Evolutionary conservation across 2,888 invertebrate genomes (phyloP).

Genomic region (Prenolepis imparis): DNA sequence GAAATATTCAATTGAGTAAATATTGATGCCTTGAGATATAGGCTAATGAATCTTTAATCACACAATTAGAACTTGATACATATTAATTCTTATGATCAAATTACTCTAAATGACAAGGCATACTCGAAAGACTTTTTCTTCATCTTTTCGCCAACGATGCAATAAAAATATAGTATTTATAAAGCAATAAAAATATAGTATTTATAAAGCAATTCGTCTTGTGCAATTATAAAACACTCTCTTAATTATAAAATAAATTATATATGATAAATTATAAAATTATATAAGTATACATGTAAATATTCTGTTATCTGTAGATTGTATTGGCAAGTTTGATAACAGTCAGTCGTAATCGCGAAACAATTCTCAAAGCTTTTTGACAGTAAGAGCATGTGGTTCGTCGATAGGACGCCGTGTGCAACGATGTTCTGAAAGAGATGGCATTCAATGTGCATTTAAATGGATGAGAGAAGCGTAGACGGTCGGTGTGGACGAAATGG

Average conservation of each 20-base stretch:
- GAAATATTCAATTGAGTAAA: too few species aligned
- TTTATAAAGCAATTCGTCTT: too few species aligned
- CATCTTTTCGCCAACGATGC: too few species aligned
- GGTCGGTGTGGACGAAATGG: constrained; percentile 22
- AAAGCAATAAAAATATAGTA: too few species aligned
- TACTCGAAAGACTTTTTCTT: too few species aligned
- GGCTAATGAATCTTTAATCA: too few species aligned
- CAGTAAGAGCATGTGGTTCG: constrained; percentile 34
- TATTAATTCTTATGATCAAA: too few species aligned
- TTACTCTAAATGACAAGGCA: too few species aligned
- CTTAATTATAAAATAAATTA: neutral
- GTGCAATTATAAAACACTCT: too few species aligned
- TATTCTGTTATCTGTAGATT: constrained; percentile 35
- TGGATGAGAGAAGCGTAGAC: constrained; percentile 55
- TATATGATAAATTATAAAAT: neutral
- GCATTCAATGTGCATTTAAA: constrained; percentile 59
- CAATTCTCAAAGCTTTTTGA: constrained; percentile 64
- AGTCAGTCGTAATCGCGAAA: constrained; percentile 57
- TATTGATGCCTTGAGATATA: too few species aligned
- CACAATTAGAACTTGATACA: too few species aligned
- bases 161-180: too few species aligned
- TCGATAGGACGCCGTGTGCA: constrained; percentile 43
- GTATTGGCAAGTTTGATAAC: constrained; percentile 28
- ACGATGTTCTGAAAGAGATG: constrained; percentile 54
- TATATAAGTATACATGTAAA: neutral